Conservation (phyloP, 2,113 vertebrate species). For the Nannobrachium achirus region DNA sequence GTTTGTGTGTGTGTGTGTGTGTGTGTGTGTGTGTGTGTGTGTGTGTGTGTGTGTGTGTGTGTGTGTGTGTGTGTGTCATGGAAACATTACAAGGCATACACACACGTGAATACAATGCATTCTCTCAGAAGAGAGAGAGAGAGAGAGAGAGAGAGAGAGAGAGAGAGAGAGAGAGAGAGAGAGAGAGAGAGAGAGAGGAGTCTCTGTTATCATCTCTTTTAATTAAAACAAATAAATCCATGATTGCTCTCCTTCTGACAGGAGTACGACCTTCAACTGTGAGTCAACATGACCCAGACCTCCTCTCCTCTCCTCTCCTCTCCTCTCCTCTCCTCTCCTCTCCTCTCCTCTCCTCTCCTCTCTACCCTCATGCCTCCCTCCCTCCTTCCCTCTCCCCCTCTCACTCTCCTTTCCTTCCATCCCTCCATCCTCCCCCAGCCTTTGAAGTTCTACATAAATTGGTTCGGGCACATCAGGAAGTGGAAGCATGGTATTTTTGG, state of each 20-base stretch:
- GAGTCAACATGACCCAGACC: too few species aligned
- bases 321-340: background rate
- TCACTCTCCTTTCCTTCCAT: background rate
- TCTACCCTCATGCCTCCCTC: background rate
- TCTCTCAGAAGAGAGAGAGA: too few species aligned
- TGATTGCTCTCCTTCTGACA: too few species aligned
- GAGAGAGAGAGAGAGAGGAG: too few species aligned
- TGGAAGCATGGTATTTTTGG: slow-evolving; percentile 9
- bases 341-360: background rate
- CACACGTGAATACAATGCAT: background rate
- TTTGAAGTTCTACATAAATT: slow-evolving; percentile 17
- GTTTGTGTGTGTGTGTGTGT: slow-evolving; percentile 15
- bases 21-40: slow-evolving; percentile 15
- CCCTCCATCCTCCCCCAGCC: background rate
- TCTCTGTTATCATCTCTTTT: too few species aligned
- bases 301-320: background rate
- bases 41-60: slow-evolving; percentile 1
- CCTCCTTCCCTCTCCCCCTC: background rate
- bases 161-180: too few species aligned
- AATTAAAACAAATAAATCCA: too few species aligned
- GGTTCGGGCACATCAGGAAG: background rate
- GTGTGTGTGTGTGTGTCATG: slow-evolving; percentile 24
- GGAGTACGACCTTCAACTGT: too few species aligned
- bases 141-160: too few species aligned
- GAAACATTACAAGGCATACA: slow-evolving; percentile 28